Conservation (phyloP, 2,113 vertebrate species). For the Rutilus rutilus region DNA sequence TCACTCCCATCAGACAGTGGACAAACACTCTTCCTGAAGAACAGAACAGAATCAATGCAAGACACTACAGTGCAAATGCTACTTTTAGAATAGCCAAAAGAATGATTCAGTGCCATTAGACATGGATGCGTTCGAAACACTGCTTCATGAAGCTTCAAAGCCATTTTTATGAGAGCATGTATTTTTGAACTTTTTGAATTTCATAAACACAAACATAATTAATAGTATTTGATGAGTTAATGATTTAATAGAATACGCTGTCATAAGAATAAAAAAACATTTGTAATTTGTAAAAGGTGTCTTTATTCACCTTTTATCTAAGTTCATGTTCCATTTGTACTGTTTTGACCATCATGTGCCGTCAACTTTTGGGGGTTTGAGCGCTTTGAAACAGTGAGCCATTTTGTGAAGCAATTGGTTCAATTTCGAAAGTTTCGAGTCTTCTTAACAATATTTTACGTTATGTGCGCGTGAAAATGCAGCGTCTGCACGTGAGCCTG, state of each 20-base stretch:
- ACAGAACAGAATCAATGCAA: background rate
- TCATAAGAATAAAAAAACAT: too few relatives aligned
- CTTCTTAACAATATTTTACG: too few relatives aligned
- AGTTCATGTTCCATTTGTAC: background rate
- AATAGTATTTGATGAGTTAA: background rate
- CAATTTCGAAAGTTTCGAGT: too few relatives aligned
- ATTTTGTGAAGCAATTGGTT: too few relatives aligned
- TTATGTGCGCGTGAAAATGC: too few relatives aligned
- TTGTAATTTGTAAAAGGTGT: background rate
- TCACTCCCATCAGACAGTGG: slow-evolving; percentile 81
- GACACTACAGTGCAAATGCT: background rate
- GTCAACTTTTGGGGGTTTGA: too few relatives aligned
- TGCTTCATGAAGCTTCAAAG: too few relatives aligned
- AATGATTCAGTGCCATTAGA: background rate
- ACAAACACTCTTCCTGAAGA: slow-evolving; percentile 74
- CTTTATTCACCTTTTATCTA: background rate
- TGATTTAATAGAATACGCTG: too few relatives aligned
- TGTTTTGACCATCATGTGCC: background rate
- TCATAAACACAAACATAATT: background rate
- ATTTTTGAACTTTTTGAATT: too few relatives aligned
- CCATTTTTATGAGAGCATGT: too few relatives aligned
- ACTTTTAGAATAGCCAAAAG: background rate
- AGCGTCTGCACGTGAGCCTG: too few relatives aligned
- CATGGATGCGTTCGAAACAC: background rate
- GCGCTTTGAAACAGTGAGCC: too few relatives aligned